phyloP scores from a whole-genome alignment of 2,888 invertebrate genomes.

The Lamproptera curius region DNA sequence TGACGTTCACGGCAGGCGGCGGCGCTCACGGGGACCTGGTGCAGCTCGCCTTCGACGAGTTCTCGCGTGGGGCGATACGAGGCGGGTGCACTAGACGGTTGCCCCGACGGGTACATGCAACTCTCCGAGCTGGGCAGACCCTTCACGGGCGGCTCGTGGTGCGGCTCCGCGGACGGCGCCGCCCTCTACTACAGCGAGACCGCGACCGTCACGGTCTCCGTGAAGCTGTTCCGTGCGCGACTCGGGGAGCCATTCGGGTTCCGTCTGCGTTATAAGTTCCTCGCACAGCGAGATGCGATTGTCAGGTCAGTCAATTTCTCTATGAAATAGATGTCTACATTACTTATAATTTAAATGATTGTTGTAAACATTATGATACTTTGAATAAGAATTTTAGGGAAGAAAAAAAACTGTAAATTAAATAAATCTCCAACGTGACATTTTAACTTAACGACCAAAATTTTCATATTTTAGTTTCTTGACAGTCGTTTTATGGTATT shows the following conservation, averaged over 20 bases:
- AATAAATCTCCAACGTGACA: too few relatives aligned
- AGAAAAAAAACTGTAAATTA: too few relatives aligned
- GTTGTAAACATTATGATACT: too few relatives aligned
- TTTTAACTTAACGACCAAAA: too few relatives aligned
- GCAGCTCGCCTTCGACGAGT: slow-evolving; percentile 92
- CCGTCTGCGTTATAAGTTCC: slow-evolving; percentile 88
- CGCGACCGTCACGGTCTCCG: slow-evolving; percentile 91
- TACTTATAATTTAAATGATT: too few relatives aligned
- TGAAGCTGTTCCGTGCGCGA: slow-evolving; percentile 86
- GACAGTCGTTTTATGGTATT: too few relatives aligned
- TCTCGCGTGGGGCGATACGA: slow-evolving; percentile 91
- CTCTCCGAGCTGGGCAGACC: slow-evolving; percentile 91
- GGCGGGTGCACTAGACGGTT: slow-evolving; percentile 84
- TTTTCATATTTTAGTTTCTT: too few relatives aligned
- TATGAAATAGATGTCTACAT: too few relatives aligned
- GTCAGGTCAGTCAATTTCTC: slow-evolving; percentile 72
- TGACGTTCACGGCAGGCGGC: slow-evolving; percentile 95
- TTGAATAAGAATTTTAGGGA: too few relatives aligned
- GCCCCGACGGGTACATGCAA: slow-evolving; percentile 93
- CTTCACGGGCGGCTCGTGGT: slow-evolving; percentile 94
- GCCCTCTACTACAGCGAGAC: slow-evolving; percentile 94
- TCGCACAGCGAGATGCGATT: slow-evolving; percentile 87
- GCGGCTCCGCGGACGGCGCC: slow-evolving; percentile 88
- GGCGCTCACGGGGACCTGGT: slow-evolving; percentile 93
- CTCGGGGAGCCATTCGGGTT: slow-evolving; percentile 88